Conservation (phyloP, 2,888 invertebrate genomes). For the Automeris io region DNA sequence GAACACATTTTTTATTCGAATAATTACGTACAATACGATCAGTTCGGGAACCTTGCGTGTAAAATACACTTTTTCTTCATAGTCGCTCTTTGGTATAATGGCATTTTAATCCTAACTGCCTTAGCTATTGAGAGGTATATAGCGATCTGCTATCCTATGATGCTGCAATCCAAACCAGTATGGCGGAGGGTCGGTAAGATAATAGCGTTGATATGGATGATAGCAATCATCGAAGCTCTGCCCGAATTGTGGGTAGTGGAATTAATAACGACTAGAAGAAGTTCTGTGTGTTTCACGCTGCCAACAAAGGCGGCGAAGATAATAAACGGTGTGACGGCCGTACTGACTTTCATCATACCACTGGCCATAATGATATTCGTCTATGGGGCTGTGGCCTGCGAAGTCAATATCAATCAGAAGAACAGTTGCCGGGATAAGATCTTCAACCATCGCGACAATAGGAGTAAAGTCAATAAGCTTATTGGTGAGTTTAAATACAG, state of each 20-base stretch:
- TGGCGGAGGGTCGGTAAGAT: constrained; percentile 40
- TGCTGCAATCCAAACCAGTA: constrained; percentile 30
- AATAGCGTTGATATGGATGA: constrained; percentile 35
- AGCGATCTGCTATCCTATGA: constrained; percentile 43
- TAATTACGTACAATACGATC: constrained; percentile 21
- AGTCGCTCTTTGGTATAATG: constrained; percentile 41
- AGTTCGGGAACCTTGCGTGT: constrained; percentile 30
- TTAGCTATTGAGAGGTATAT: constrained; percentile 48
- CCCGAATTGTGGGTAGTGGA: constrained; percentile 42
- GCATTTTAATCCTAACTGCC: constrained; percentile 45
- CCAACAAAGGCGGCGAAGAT: constrained; percentile 35
- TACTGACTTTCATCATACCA: constrained; percentile 42
- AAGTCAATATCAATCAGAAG: constrained; percentile 34
- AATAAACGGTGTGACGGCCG: constrained; percentile 35
- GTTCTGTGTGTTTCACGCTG: constrained; percentile 34
- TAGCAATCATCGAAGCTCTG: constrained; percentile 37
- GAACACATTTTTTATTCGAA: constrained; percentile 24
- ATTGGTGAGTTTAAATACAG: constrained; percentile 35
- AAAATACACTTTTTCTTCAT: constrained; percentile 41
- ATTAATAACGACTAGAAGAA: constrained; percentile 28
- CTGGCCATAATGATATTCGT: constrained; percentile 42
- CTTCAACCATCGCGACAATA: constrained; percentile 43
- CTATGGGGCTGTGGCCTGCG: constrained; percentile 44
- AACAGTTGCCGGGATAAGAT: constrained; percentile 27
- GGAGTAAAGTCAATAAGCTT: constrained; percentile 46